Conservation (phyloP, 2,113 vertebrate species). For the Rhagologus leucostigma region DNA sequence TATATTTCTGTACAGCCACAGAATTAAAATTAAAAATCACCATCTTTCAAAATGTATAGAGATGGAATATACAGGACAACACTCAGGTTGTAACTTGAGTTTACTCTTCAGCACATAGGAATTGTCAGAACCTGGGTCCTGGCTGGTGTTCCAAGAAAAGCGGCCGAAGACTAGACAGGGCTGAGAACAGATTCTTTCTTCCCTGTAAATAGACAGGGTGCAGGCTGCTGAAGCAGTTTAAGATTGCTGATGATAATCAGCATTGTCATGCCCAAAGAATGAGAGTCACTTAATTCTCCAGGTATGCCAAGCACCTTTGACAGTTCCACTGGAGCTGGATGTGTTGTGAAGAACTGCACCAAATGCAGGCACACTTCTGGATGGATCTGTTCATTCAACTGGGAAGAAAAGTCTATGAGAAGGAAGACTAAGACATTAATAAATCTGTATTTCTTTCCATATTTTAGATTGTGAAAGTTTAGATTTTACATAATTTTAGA, state of each 20-base stretch:
- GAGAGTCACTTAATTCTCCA: background rate
- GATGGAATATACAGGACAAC: background rate
- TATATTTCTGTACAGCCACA: background rate
- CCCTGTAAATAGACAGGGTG: background rate
- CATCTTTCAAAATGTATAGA: background rate
- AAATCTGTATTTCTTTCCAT: background rate
- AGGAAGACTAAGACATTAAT: background rate
- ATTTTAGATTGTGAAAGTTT: background rate
- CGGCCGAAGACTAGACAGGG: background rate
- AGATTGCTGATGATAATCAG: conserved; percentile 1
- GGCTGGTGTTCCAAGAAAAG: background rate
- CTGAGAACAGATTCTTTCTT: background rate
- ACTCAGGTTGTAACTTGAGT: conserved; percentile 6
- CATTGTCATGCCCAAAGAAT: background rate
- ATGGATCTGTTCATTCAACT: background rate
- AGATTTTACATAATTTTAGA: background rate
- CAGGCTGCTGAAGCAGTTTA: background rate
- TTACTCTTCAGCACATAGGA: background rate
- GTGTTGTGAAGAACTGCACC: background rate
- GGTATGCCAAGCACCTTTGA: background rate
- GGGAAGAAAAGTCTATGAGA: background rate
- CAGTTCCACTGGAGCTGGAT: background rate
- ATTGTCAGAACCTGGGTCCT: background rate
- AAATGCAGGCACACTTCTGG: background rate
- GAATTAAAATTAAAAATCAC: background rate